A percentile compares a stretch with the other conserved stretches of the same genome.
Evolutionary conservation across 2,888 invertebrate species (phyloP).

Genomic region (Lycophotia porphyrea): DNA sequence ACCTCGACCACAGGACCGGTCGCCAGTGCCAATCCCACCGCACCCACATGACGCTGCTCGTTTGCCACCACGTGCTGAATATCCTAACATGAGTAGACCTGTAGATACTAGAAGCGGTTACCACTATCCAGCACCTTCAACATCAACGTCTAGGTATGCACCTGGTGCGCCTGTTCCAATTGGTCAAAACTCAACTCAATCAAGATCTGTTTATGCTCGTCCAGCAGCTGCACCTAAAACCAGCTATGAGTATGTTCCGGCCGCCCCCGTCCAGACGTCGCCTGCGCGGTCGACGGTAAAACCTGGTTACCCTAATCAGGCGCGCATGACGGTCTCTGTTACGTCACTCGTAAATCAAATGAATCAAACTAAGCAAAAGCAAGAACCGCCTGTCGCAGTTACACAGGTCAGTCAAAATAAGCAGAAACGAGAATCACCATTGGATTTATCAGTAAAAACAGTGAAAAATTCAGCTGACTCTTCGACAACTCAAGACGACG

Average conservation of each 20-base stretch:
- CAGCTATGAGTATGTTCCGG: conserved; percentile 79
- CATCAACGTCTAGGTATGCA: conserved; percentile 81
- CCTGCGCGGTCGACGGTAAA: conserved; percentile 82
- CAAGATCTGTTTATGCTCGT: conserved; percentile 77
- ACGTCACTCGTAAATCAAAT: conserved; percentile 87
- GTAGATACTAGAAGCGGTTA: conserved; percentile 79
- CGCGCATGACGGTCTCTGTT: conserved; percentile 88
- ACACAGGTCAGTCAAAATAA: conserved; percentile 83
- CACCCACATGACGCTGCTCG: conserved; percentile 79
- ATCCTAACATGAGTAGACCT: conserved; percentile 76
- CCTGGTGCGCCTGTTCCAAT: conserved; percentile 76
- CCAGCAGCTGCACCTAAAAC: conserved; percentile 79
- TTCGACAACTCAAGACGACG: conserved; percentile 94
- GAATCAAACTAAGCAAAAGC: conserved; percentile 90
- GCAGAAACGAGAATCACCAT: conserved; percentile 94
- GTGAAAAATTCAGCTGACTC: conserved; percentile 97
- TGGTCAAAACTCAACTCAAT: conserved; percentile 78
- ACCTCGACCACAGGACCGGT: conserved; percentile 79
- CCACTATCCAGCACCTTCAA: conserved; percentile 82
- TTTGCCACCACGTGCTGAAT: conserved; percentile 78
- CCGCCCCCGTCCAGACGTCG: conserved; percentile 81
- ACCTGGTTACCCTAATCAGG: conserved; percentile 83
- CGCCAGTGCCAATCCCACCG: conserved; percentile 77
- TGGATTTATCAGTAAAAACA: conserved; percentile 97
- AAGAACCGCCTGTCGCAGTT: conserved; percentile 93